Evolutionary conservation across 2,888 invertebrate genomes (phyloP), one percentile per base, ranked within the genome.

Genomic region (Mesoligia furuncula): DNA sequence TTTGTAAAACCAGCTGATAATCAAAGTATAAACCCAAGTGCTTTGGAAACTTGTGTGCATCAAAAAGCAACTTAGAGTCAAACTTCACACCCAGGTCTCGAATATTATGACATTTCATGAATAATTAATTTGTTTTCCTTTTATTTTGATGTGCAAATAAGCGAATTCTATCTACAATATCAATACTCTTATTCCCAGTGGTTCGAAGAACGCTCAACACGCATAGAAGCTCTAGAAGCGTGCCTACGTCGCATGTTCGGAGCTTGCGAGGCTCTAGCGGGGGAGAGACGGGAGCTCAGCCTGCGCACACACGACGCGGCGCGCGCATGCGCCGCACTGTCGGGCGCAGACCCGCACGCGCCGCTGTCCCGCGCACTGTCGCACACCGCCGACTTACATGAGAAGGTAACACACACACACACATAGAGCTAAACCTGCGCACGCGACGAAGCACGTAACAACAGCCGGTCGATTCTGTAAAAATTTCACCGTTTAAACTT

Each of bases 181-280:
- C 6, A 27, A 0, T 59, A 5, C 2, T 42, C 0, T 0, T 7
- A 31, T 54, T 13, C 11, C 2, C 89, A 99, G 99, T 99, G 99
- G 99, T 99, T 99, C 96, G 99, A 99, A 94, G 99, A 99, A 94
- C 99, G 99, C 91, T 98, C 98, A 45, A 97, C 98, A 11, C 99
- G 99, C 94, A 98, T 99, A 64, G 99, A 99, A 92, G 98, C 98
- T 59, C 96, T 99, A 42, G 99, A 99, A 93, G 97, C 97, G 83
- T 99, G 99, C 92, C 97, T 99, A 77, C 97, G 99, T 66, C 98
- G 99, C 87, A 96, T 99, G 83, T 98, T 98, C 93, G 97, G 98
- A 51, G 98, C 99, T 87, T 98, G 99, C 80, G 99, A 99, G 94
- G 97, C 98, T 2, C 97, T 99, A 87, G 99, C 99, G 24, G 97